Conservation (phyloP, 1,140 invertebrate genomes). For the Theocolax elegans region DNA sequence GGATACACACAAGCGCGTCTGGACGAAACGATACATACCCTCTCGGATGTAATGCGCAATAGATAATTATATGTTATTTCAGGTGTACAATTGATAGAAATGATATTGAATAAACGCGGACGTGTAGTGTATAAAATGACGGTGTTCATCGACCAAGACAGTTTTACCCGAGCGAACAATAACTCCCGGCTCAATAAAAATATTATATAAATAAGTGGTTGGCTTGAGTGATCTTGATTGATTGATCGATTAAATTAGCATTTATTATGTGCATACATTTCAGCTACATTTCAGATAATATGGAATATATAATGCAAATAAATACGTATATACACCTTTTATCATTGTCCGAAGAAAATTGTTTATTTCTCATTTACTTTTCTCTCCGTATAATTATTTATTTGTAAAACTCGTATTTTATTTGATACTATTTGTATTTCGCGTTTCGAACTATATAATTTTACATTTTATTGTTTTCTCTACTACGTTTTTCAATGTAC, state of each 20-base stretch:
- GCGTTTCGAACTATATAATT: too few relatives aligned
- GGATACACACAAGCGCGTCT: background rate
- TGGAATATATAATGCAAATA: too few relatives aligned
- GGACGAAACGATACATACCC: background rate
- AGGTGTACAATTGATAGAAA: constrained; percentile 32
- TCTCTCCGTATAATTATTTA: too few relatives aligned
- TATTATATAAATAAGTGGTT: constrained; percentile 7
- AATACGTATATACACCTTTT: too few relatives aligned
- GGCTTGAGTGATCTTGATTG: constrained; percentile 20
- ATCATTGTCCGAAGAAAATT: too few relatives aligned
- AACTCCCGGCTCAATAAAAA: background rate
- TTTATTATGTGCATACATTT: constrained; percentile 30
- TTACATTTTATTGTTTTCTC: too few relatives aligned
- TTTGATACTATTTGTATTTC: too few relatives aligned
- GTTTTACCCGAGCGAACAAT: constrained; percentile 28
- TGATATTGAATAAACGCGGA: constrained; percentile 19
- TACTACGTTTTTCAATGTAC: background rate
- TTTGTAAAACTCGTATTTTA: too few relatives aligned
- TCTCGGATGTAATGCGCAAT: constrained; percentile 11
- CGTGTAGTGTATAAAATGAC: constrained; percentile 15
- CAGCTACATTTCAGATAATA: constrained; percentile 4
- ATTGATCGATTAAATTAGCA: constrained; percentile 36
- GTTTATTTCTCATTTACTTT: too few relatives aligned
- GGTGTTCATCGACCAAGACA: too few relatives aligned
- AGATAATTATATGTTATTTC: constrained; percentile 32